phyloP scores from a whole-genome alignment of 2,797 vertebrate species.

The Taeniopygia guttata region DNA sequence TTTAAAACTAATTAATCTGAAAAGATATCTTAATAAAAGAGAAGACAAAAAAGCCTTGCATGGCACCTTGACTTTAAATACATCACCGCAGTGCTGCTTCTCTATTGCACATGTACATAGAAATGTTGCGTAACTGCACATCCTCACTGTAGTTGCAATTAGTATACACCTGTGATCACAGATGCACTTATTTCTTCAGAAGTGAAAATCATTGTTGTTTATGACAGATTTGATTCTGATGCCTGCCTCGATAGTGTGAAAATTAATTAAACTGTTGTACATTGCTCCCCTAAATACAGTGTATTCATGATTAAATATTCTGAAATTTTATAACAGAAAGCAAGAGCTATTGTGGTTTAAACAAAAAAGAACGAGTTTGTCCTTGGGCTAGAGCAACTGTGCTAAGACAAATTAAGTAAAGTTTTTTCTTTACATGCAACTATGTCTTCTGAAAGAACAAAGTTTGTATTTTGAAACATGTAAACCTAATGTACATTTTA shows the following conservation, averaged over 20 bases:
- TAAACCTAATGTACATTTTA: neutral
- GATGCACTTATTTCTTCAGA: neutral
- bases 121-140: neutral
- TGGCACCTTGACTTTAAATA: neutral
- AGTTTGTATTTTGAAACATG: neutral
- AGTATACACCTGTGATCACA: neutral
- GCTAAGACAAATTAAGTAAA: neutral
- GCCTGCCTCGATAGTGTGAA: neutral
- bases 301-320: neutral
- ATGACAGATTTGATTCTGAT: neutral
- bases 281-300: neutral
- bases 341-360: neutral
- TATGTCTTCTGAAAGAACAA: neutral
- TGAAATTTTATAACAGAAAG: neutral
- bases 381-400: neutral
- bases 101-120: neutral
- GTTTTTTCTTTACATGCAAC: neutral
- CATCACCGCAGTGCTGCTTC: neutral
- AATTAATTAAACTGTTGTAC: neutral
- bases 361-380: neutral
- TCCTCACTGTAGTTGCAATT: neutral
- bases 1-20: neutral
- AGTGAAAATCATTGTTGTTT: neutral
- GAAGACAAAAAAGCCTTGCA: neutral
- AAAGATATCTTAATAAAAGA: neutral